A percentile compares a stretch with the other conserved stretches of the same genome.
These are phyloP conservation scores for Thamnaconus septentrionalis DNA, from an alignment of 2,113 vertebrate genomes.

Conservation along the genomic window DNA sequence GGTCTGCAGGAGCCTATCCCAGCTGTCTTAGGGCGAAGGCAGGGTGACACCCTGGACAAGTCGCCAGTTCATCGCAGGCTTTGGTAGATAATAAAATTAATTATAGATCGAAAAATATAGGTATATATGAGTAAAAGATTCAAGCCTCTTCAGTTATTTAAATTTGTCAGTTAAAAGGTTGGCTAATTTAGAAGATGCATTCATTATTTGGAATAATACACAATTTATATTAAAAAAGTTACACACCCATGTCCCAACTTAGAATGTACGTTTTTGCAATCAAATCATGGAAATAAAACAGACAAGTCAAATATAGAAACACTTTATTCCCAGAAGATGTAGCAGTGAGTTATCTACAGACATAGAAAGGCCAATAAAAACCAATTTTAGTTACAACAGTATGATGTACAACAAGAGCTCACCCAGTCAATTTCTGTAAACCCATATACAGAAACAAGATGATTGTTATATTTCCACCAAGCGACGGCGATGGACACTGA, in stretches of 20 bases:
- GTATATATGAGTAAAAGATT: no score
- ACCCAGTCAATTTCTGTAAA: constrained; percentile 62
- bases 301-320: constrained; percentile 71
- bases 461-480: constrained; percentile 65
- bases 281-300: background rate
- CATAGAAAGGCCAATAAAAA: constrained; percentile 69
- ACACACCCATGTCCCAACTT: background rate
- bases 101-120: no score
- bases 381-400: constrained; percentile 64
- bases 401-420: constrained; percentile 69
- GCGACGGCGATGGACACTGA: constrained; percentile 40
- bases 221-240: no score
- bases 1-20: no score
- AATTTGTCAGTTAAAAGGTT: no score
- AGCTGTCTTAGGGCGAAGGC: no score
- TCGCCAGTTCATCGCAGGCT: no score
- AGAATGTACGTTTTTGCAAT: background rate
- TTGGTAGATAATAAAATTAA: no score
- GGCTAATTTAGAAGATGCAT: no score
- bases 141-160: no score
- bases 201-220: no score
- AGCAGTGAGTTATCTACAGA: constrained; percentile 69
- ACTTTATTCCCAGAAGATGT: constrained; percentile 74
- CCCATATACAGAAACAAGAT: constrained; percentile 57
- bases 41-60: no score